A percentile compares a stretch with the other conserved stretches of the same genome.
phyloP scores from a whole-genome alignment of 1,140 invertebrate genomes.

The Agrilus planipennis region DNA sequence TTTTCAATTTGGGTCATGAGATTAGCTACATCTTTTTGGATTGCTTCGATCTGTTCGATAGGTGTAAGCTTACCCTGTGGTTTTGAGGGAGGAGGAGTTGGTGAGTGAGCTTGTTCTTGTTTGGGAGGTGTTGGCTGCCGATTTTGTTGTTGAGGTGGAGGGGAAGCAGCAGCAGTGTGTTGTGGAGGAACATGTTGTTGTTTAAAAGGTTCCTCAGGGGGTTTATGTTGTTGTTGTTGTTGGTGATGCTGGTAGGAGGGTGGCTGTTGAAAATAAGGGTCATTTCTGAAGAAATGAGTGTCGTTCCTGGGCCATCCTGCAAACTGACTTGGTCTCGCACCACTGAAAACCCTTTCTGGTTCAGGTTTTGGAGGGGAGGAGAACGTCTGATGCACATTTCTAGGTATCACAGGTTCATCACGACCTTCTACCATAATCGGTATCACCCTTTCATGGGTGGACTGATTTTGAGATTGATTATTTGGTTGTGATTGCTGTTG shows the following conservation, averaged over 20 bases:
- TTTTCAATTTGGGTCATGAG: constrained; percentile 65
- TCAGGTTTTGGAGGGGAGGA: constrained; percentile 21
- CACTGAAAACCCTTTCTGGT: constrained; percentile 24
- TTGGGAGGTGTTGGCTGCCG: constrained; percentile 25
- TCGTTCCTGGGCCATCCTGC: neutral
- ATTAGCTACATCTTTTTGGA: constrained; percentile 69
- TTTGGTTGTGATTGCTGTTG: constrained; percentile 23
- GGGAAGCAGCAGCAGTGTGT: constrained; percentile 28
- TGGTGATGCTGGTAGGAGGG: constrained; percentile 1
- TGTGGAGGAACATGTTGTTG: constrained; percentile 26
- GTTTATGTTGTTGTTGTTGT: constrained; percentile 11
- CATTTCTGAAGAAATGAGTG: constrained; percentile 6
- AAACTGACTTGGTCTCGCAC: constrained; percentile 20
- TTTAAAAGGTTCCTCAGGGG: constrained; percentile 34
- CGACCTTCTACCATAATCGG: constrained; percentile 78
- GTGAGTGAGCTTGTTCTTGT: constrained; percentile 27
- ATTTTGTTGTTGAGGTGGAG: constrained; percentile 31
- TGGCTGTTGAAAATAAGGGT: constrained; percentile 7
- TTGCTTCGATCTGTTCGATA: constrained; percentile 63
- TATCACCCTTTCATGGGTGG: constrained; percentile 59
- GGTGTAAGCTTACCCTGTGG: constrained; percentile 49
- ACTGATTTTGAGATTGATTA: constrained; percentile 28
- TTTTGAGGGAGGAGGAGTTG: constrained; percentile 26
- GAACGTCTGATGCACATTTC: constrained; percentile 24
- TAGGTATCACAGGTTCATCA: constrained; percentile 59